Evolutionary conservation across 2,797 vertebrate species (phyloP), one percentile per base, ranked within the genome.

Genomic region (Sebastiscus tertius): DNA sequence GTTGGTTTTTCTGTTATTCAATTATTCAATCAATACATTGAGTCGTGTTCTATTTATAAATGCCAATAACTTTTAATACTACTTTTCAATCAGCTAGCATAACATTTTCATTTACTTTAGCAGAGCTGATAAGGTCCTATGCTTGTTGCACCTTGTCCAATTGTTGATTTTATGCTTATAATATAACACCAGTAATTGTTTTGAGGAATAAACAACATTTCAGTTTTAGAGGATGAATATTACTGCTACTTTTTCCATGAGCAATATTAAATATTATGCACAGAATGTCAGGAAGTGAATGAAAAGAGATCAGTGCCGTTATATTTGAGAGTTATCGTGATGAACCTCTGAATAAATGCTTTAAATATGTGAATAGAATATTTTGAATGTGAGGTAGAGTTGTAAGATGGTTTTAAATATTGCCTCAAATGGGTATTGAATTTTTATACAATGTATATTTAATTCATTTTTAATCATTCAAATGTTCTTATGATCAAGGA

Each of bases 41-140:
- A 67, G 26, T 49, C 0, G 5, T 33, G 2, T 27, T 55, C 7
- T 3, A 14, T 81, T 83, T 39, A 33, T 34, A 62, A 66, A 66
- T 14, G 5, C 4, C 67, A 58, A 22, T 36, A 64, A 34, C 24
- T 34, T 75, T 46, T 34, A 8, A 55, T 72, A 24, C 29, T 27
- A 60, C 36, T 61, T 63, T 77, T 7, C 39, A 79, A 24, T 52
- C 68, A 60, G 34, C 64, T 13, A 11, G 8, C 39, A 27, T 18
- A 61, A 22, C 18, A 20, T 73, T 64, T 69, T 56, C 26, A 69
- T 80, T 80, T 33, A 26, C 13, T 80, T 60, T 78, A 46, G 29
- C 24, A 46, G 52, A 63, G 36, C 18, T 77, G 61, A 75, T 74
- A 29, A 61, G 62, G 63, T 61, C 18, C 26, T 49, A 2, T 24